A percentile compares a stretch with the other conserved stretches of the same genome.
These are phyloP conservation scores for Tetranychus piercei DNA, from an alignment of 2,888 invertebrate species.

Conservation along the genomic window DNA sequence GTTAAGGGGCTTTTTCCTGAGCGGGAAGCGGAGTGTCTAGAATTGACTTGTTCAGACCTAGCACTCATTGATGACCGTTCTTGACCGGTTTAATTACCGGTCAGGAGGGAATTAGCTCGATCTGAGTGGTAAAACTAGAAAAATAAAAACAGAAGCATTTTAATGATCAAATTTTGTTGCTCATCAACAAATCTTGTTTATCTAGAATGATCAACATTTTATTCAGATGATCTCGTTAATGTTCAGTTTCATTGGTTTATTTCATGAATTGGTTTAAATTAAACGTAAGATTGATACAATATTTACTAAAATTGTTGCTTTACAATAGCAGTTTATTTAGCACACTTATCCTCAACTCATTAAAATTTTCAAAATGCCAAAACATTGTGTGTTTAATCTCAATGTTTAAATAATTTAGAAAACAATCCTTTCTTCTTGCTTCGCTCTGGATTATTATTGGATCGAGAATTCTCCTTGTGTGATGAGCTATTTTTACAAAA, in stretches of 20 bases:
- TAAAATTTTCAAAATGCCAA: too few relatives aligned
- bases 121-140: slow-evolving; percentile 19
- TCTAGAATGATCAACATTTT: too few relatives aligned
- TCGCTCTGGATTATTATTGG: background rate
- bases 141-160: slow-evolving; percentile 15
- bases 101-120: slow-evolving; percentile 18
- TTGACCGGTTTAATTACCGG: background rate
- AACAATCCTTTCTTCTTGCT: background rate
- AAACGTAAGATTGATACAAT: too few relatives aligned
- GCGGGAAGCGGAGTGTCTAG: slow-evolving; percentile 19
- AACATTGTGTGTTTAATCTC: background rate
- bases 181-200: too few relatives aligned
- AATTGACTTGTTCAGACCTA: background rate
- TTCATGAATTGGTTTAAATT: too few relatives aligned
- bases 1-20: slow-evolving; percentile 18
- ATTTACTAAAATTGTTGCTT: too few relatives aligned
- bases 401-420: background rate
- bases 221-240: too few relatives aligned
- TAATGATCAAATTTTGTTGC: too few relatives aligned
- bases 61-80: slow-evolving; percentile 21
- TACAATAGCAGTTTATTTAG: too few relatives aligned
- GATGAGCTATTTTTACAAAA: background rate
- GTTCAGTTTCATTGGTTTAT: too few relatives aligned
- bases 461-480: background rate
- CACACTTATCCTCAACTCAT: too few relatives aligned